Conservation (phyloP, 1,140 invertebrate species). For the Asbolus verrucosus region DNA sequence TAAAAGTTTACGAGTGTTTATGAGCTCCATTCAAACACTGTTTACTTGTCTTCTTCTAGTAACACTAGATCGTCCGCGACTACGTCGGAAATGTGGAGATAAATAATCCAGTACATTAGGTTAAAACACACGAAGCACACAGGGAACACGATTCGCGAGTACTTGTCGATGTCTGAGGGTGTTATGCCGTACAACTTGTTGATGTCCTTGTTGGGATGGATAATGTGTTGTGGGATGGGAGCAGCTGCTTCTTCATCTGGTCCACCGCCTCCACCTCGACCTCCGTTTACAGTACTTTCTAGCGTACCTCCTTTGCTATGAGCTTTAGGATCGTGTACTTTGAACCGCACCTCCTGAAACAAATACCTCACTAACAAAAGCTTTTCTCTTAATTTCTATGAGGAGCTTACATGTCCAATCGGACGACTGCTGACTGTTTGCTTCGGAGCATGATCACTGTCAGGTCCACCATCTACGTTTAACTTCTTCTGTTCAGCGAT, state of each 20-base stretch:
- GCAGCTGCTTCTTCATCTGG: constrained; percentile 74
- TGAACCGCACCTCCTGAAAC: constrained; percentile 94
- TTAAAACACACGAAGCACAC: constrained; percentile 98
- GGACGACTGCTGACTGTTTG: constrained; percentile 77
- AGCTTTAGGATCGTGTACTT: constrained; percentile 92
- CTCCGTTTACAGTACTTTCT: constrained; percentile 90
- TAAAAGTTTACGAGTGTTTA: constrained; percentile 53
- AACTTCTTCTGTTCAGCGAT: constrained; percentile 91
- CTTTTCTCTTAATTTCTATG: background rate
- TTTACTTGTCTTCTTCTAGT: constrained; percentile 83
- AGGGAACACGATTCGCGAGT: constrained; percentile 94
- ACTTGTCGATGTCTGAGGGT: constrained; percentile 96
- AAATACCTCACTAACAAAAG: constrained; percentile 75
- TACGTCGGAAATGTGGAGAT: constrained; percentile 94
- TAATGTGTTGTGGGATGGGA: constrained; percentile 79
- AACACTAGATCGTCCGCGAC: constrained; percentile 92
- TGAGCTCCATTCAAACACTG: constrained; percentile 4
- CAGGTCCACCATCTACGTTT: constrained; percentile 76
- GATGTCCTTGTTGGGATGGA: constrained; percentile 80
- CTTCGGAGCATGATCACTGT: constrained; percentile 78
- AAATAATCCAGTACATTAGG: constrained; percentile 98
- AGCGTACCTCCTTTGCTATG: constrained; percentile 91
- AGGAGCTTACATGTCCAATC: constrained; percentile 60
- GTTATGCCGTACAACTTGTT: constrained; percentile 91
- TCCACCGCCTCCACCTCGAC: constrained; percentile 73